phyloP scores from a whole-genome alignment of 2,113 vertebrate species.

The Bos indicus region DNA sequence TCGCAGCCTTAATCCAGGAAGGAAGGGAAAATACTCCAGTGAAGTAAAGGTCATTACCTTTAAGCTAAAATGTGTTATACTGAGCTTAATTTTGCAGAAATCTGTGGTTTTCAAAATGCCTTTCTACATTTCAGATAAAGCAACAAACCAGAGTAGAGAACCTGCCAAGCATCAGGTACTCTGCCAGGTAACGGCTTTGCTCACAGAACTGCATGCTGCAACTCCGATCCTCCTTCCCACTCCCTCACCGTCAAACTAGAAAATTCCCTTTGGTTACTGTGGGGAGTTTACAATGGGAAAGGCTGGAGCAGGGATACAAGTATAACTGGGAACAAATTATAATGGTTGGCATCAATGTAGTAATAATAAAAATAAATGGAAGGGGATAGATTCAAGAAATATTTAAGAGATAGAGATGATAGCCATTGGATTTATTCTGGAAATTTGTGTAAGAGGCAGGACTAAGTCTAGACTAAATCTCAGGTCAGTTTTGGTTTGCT shows the following conservation, averaged over 20 bases:
- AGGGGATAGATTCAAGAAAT: neutral
- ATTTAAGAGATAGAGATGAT: neutral
- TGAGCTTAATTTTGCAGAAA: neutral
- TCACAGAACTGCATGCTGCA: fast-evolving
- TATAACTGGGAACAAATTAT: neutral
- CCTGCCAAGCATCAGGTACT: neutral
- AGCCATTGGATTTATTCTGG: neutral
- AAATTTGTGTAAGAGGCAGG: neutral
- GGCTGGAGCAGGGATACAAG: neutral
- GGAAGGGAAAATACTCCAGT: neutral
- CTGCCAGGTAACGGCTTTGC: neutral
- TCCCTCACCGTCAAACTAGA: neutral
- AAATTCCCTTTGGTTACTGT: neutral
- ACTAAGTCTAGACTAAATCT: neutral
- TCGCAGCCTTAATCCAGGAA: constrained; percentile 11
- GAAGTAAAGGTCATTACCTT: neutral
- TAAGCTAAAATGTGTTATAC: neutral
- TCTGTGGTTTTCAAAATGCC: neutral
- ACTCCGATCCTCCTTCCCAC: neutral
- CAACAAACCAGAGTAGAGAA: neutral
- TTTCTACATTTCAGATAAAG: neutral
- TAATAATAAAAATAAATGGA: neutral
- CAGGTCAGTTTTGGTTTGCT: neutral
- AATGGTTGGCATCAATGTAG: neutral
- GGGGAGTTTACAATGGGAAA: neutral